Percentiles rank a stretch among this genome's conserved stretches.
These are phyloP conservation scores for Hestina assimilis DNA, from an alignment of 1,140 invertebrate genomes.

Conservation along the genomic window DNA sequence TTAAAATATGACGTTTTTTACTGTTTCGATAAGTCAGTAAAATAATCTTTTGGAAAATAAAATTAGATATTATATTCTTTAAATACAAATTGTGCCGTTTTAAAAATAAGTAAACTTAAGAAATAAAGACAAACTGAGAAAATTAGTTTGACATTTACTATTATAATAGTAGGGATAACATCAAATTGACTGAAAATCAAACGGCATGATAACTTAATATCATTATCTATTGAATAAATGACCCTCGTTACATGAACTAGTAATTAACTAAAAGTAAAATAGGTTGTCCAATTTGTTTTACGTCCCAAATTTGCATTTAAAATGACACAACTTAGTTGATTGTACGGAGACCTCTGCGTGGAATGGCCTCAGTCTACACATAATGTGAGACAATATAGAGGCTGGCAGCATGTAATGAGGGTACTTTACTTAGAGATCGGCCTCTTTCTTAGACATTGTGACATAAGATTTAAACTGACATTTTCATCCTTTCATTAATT, in stretches of 20 bases:
- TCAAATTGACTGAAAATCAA: too few relatives aligned
- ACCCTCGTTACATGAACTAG: not conserved
- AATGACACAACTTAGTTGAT: constrained; percentile 25
- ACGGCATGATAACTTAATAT: too few relatives aligned
- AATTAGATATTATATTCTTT: not conserved
- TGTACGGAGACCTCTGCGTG: constrained; percentile 16
- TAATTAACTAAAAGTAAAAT: not conserved
- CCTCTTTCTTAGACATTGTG: constrained; percentile 30
- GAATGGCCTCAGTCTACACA: constrained; percentile 12
- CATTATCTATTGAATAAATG: too few relatives aligned
- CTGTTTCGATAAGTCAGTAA: not conserved
- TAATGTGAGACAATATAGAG: constrained; percentile 33
- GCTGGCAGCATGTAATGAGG: constrained; percentile 28
- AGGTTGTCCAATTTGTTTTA: not conserved
- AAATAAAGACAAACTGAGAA: not conserved
- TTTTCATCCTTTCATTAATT: constrained; percentile 2
- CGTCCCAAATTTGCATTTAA: constrained; percentile 15
- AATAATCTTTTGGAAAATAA: not conserved
- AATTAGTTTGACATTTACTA: too few relatives aligned
- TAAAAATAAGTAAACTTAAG: not conserved
- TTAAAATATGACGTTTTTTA: constrained; percentile 8
- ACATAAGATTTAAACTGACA: constrained; percentile 28
- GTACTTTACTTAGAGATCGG: constrained; percentile 26
- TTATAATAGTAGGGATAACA: too few relatives aligned
- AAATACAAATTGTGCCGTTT: not conserved